Base-by-base conservation (phyloP, 64 coral and sea anemone species). In the Anthopleura sola region DNA sequence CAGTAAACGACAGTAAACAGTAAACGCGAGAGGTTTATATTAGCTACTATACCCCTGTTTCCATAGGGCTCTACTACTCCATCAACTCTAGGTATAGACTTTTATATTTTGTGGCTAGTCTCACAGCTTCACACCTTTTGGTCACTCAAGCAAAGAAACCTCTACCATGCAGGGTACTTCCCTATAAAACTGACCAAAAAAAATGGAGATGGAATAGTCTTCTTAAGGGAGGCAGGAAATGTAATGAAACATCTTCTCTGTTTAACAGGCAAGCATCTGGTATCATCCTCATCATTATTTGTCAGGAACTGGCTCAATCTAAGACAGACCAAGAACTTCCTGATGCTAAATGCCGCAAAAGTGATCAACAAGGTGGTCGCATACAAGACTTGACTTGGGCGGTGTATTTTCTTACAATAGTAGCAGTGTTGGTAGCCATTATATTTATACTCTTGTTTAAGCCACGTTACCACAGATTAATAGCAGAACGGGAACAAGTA, bases 351-450 rank as follows among this genome's bases (percentile, higher is more conserved):
- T 86, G 83, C 44, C 77, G 81, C 21, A 51, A 90, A 54, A 86
- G 56, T n/a, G 87, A 74, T 19, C 33, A 77, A 19, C 55, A 75
- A 12, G 84, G 78, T 32, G 71, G 39, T 6, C 77, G 81, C 51
- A 85, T 91, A 23, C 83, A 84, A n/a, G 89, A 94, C 48, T 49
- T 90, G 55, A 80, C 84, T 29, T 57, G 49, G 20, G 53, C 92
- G 36, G 76, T 86, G 60, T 90, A 90, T 53, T 89, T 90, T 46
- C 80, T 94, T 60, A 56, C 78, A 16, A 60, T 86, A 24, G 60
- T 36, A 34, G 84, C 92, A 20, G 92, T 87, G 55, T 78, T 76
- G 10, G 80, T 86, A 44, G 87, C 92, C 34, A 46, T 90, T 60
- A 33, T 90, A 9, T 77, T 94, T 18, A 94, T 94, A 20, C 37